These are phyloP conservation scores for Protomyctophum bolini DNA, from an alignment of 2,113 vertebrate genomes.

Conservation along the genomic window DNA sequence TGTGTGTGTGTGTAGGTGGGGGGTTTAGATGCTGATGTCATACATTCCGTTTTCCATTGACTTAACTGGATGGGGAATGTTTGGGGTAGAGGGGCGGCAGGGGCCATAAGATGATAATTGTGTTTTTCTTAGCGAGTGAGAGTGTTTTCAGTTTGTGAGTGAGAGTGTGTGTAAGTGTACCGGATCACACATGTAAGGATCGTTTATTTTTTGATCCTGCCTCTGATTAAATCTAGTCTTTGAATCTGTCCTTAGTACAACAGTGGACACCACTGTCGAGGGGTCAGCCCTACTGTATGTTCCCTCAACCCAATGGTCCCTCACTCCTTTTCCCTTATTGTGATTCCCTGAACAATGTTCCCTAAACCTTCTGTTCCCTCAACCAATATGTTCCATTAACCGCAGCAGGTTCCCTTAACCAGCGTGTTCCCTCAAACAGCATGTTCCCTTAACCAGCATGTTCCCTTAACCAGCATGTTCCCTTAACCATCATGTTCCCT, in stretches of 20 bases:
- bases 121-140: slow-evolving; percentile 56
- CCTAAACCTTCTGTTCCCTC: too few species aligned
- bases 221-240: too few species aligned
- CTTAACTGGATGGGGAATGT: slow-evolving; percentile 65
- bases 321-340: neutral
- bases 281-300: too few species aligned
- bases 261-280: too few species aligned
- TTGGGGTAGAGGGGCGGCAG: slow-evolving; percentile 57
- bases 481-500: too few species aligned
- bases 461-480: too few species aligned
- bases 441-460: too few species aligned
- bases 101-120: slow-evolving; percentile 63
- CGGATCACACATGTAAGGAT: neutral
- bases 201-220: neutral
- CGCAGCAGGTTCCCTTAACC: too few species aligned
- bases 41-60: slow-evolving; percentile 71
- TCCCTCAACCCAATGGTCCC: too few species aligned
- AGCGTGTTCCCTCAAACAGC: too few species aligned
- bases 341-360: neutral
- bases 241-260: too few species aligned
- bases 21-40: slow-evolving; percentile 63
- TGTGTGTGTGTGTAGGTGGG: slow-evolving; percentile 39
- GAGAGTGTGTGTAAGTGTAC: slow-evolving; percentile 16
- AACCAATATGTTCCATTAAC: too few species aligned
- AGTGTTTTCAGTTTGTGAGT: slow-evolving; percentile 15